Percentiles rank a stretch among this genome's conserved stretches.
These are phyloP conservation scores for Raillietiella orientalis DNA, from an alignment of 2,888 invertebrate species.

Conservation along the genomic window DNA sequence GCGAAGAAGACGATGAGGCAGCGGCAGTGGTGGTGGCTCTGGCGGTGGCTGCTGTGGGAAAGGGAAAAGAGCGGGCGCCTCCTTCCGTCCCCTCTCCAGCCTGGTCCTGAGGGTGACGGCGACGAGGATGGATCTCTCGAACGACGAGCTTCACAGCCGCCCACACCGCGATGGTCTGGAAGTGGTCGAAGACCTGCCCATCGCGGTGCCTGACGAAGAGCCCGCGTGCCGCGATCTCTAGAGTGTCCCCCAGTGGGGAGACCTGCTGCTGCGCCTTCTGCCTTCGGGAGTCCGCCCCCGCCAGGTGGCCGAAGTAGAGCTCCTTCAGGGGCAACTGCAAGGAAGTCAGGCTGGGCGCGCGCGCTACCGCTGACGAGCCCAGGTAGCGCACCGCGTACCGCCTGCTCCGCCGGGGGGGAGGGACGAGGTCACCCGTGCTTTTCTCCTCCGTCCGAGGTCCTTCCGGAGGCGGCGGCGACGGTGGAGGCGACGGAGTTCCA, in stretches of 20 bases:
- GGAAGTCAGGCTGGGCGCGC: slow-evolving; percentile 40
- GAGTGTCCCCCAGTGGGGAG: slow-evolving; percentile 19
- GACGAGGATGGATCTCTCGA: slow-evolving; percentile 5
- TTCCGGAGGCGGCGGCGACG: too few relatives aligned
- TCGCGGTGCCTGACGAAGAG: slow-evolving; percentile 30
- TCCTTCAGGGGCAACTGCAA: slow-evolving; percentile 44
- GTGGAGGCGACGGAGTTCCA: too few relatives aligned
- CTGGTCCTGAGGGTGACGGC: not conserved
- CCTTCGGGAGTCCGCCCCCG: too few relatives aligned
- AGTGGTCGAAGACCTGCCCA: slow-evolving; percentile 30
- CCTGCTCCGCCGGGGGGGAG: too few relatives aligned
- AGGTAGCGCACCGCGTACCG: slow-evolving; percentile 31
- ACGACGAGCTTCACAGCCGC: slow-evolving; percentile 58
- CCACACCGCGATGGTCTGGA: slow-evolving; percentile 73
- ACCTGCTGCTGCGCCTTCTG: slow-evolving; percentile 14
- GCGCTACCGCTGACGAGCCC: slow-evolving; percentile 42
- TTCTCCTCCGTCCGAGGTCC: too few relatives aligned
- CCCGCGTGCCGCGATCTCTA: slow-evolving; percentile 32
- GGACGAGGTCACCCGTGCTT: too few relatives aligned
- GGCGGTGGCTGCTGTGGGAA: too few relatives aligned
- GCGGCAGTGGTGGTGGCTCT: too few relatives aligned
- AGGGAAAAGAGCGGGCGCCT: too few relatives aligned
- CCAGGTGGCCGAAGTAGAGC: slow-evolving; percentile 25
- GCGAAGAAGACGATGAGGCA: not conserved
- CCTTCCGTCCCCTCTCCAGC: too few relatives aligned